Evolutionary conservation across 1,140 invertebrate species (phyloP).

Genomic region (Oedothorax gibbosus): DNA sequence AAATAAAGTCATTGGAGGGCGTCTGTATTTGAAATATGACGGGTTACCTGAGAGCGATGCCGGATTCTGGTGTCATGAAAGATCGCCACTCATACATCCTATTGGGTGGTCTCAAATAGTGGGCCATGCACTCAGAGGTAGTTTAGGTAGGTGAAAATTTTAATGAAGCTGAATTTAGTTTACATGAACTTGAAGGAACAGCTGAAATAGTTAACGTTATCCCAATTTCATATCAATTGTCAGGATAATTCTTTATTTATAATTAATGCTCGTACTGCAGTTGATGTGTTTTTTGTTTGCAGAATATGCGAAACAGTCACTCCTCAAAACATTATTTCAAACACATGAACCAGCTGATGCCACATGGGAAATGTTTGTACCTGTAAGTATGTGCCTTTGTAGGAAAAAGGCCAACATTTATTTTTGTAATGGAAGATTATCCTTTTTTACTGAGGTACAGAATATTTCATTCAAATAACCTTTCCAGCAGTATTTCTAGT

Average conservation of each 20-base stretch:
- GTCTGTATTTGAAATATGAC: constrained; percentile 90
- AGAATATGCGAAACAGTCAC: constrained; percentile 69
- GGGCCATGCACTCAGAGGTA: constrained; percentile 87
- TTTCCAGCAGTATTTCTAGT: too few species aligned
- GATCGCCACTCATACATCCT: constrained; percentile 92
- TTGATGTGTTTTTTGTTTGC: constrained; percentile 26
- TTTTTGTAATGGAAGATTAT: too few species aligned
- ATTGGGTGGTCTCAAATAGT: constrained; percentile 90
- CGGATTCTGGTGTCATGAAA: constrained; percentile 94
- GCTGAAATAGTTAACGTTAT: too few species aligned
- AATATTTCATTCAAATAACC: too few species aligned
- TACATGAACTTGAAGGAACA: too few species aligned
- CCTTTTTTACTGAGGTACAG: too few species aligned
- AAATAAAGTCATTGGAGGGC: constrained; percentile 89
- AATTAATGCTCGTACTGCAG: not conserved
- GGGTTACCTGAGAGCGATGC: constrained; percentile 82
- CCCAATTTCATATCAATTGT: too few species aligned
- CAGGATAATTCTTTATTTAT: too few species aligned
- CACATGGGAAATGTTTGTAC: constrained; percentile 78
- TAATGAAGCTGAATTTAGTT: too few species aligned
- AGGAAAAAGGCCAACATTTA: too few species aligned
- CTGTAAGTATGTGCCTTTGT: constrained; percentile 43
- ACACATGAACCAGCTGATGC: constrained; percentile 77
- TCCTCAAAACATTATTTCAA: constrained; percentile 68
- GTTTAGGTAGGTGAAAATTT: constrained; percentile 70